Conservation (phyloP, 2,113 vertebrate genomes). For the Heterotis niloticus region DNA sequence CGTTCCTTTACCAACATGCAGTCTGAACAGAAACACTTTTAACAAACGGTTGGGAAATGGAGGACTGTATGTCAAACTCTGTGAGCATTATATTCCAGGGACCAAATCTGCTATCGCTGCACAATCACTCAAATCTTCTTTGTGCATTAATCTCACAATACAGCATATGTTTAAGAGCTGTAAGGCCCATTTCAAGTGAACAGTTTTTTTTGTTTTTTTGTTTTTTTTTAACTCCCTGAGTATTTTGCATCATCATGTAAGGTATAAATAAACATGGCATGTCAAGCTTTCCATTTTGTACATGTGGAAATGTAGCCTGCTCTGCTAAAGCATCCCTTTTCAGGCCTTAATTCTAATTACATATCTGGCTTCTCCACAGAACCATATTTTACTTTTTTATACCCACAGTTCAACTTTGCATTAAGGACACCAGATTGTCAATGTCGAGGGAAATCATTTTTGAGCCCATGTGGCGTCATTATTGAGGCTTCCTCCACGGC, state of each 20-base stretch:
- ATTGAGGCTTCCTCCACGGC: not conserved
- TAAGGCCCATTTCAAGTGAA: not conserved
- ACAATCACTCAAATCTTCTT: not conserved
- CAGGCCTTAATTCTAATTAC: not conserved
- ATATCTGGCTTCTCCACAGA: not conserved
- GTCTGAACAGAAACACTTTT: constrained; percentile 8
- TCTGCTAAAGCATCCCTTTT: not conserved
- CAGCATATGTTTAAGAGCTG: constrained; percentile 3
- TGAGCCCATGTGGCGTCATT: not conserved
- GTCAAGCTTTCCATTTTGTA: no score
- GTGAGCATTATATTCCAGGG: constrained; percentile 13
- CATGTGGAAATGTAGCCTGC: not conserved
- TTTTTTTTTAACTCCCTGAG: not conserved
- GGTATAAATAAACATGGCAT: no score
- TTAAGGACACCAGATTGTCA: not conserved
- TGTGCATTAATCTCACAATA: not conserved
- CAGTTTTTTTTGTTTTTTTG: no score
- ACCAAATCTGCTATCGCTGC: constrained; percentile 1
- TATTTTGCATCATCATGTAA: not conserved
- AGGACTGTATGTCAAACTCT: constrained; percentile 14
- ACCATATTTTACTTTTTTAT: no score
- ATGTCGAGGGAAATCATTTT: not conserved
- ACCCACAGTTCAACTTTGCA: not conserved
- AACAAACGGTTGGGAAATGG: constrained; percentile 15
- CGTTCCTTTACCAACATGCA: not conserved